These are phyloP conservation scores for Drosophila funebris DNA, from an alignment of 1,140 invertebrate species.

Conservation along the genomic window DNA sequence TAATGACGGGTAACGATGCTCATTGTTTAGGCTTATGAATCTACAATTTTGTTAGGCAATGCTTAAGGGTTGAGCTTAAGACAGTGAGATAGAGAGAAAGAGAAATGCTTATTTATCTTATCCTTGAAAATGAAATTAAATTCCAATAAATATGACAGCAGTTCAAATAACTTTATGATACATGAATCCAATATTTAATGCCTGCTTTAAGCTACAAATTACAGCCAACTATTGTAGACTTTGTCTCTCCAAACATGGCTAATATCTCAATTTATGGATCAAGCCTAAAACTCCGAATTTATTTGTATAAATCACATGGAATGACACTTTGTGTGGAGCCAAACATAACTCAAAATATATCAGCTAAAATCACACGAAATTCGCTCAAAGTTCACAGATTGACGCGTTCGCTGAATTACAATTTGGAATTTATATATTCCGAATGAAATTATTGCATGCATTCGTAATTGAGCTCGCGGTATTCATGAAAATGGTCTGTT, in stretches of 20 bases:
- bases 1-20: conserved; percentile 38
- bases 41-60: conserved; percentile 2
- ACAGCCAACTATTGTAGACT: neutral
- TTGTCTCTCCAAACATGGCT: neutral
- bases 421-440: neutral
- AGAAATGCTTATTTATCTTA: no score
- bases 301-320: conserved; percentile 22
- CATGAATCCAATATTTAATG: neutral
- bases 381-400: neutral
- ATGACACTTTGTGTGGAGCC: conserved; percentile 1
- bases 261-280: conserved; percentile 8
- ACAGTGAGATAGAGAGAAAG: neutral
- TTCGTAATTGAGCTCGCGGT: neutral
- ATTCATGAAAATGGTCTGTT: neutral
- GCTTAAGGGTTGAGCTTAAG: conserved; percentile 21
- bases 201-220: neutral
- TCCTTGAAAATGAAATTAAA: no score
- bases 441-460: neutral
- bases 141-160: no score
- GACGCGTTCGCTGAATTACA: neutral
- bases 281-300: conserved; percentile 3
- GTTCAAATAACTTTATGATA: no score
- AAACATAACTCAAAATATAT: conserved; percentile 18
- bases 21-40: conserved; percentile 24
- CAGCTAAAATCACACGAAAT: conserved; percentile 22